Conservation (phyloP, 2,888 invertebrate species). For the Drosophila putrida region DNA sequence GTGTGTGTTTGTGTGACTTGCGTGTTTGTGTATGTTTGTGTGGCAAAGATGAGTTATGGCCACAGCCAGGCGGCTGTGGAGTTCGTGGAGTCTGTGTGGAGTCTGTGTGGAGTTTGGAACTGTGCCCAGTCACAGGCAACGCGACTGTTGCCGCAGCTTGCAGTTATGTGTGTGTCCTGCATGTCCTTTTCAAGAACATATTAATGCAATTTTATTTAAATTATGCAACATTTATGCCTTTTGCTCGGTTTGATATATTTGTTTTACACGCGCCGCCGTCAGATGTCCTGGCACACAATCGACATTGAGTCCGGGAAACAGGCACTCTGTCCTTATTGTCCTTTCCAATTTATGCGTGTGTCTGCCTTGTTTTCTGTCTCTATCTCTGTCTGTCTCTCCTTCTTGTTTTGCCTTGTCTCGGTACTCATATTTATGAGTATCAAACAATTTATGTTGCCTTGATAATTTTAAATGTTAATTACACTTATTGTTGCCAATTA, state of each 20-base stretch:
- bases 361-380: neutral
- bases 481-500: conserved; percentile 56
- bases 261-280: conserved; percentile 44
- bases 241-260: conserved; percentile 63
- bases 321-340: conserved; percentile 45
- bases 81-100: conserved; percentile 22
- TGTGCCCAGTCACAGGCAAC: conserved; percentile 48
- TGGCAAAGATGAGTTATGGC: conserved; percentile 66
- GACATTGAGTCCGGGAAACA: conserved; percentile 18
- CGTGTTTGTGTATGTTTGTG: conserved; percentile 29
- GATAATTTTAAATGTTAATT: conserved; percentile 72
- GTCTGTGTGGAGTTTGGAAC: conserved; percentile 46
- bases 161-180: conserved; percentile 29
- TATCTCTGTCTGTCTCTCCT: neutral
- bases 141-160: conserved; percentile 49
- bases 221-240: conserved; percentile 74
- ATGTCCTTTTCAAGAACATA: conserved; percentile 58
- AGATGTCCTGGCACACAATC: conserved; percentile 24
- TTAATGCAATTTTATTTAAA: conserved; percentile 80
- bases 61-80: conserved; percentile 21
- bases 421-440: conserved; percentile 49
- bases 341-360: conserved; percentile 20
- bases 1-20: neutral
- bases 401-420: neutral
- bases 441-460: conserved; percentile 59